phyloP scores from a whole-genome alignment of 2,888 invertebrate species.

The Tholera decimalis region DNA sequence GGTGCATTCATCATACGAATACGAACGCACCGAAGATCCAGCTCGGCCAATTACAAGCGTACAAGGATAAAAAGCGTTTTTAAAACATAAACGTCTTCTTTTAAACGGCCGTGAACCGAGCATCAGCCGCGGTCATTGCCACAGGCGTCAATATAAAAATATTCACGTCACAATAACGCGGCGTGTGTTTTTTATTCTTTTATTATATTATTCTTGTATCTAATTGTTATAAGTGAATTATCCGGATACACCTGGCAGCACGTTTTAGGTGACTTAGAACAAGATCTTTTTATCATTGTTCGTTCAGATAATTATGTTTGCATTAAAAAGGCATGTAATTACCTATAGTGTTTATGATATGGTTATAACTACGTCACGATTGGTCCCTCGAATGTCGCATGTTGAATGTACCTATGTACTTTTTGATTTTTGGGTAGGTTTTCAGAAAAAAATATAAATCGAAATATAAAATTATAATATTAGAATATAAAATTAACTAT shows the following conservation, averaged over 20 bases:
- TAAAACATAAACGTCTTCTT: slow-evolving; percentile 79
- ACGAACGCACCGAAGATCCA: slow-evolving; percentile 60
- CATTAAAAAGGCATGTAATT: not conserved
- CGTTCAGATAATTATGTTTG: not conserved
- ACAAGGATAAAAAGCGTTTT: slow-evolving; percentile 75
- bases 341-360: not conserved
- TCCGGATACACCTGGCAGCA: slow-evolving; percentile 36
- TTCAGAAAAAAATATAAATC: too few species aligned
- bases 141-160: slow-evolving; percentile 86
- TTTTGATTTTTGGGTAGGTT: too few species aligned
- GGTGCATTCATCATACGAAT: slow-evolving; percentile 69
- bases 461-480: too few species aligned
- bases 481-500: too few species aligned
- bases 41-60: slow-evolving; percentile 64
- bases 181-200: slow-evolving; percentile 65
- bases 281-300: not conserved
- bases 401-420: too few species aligned
- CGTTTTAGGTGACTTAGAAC: slow-evolving; percentile 5
- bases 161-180: slow-evolving; percentile 82
- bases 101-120: slow-evolving; percentile 88
- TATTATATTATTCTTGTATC: slow-evolving; percentile 47
- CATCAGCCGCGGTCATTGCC: slow-evolving; percentile 88
- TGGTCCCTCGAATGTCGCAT: too few species aligned
- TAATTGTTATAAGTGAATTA: slow-evolving; percentile 57
- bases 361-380: too few species aligned